Conservation (phyloP, 2,113 vertebrate genomes). For the Brachyhypopomus occidentalis region DNA sequence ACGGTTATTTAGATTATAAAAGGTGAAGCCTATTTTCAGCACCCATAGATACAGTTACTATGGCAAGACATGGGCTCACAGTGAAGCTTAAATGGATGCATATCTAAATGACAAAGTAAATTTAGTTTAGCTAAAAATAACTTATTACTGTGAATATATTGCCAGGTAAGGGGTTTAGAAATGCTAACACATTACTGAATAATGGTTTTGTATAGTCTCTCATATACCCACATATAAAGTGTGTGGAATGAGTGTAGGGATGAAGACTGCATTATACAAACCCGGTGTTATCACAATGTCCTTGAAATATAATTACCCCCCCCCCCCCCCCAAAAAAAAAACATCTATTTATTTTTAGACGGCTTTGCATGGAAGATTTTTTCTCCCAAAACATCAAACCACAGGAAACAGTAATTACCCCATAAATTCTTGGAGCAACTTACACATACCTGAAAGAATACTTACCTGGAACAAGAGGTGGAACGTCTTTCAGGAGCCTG, state of each 20-base stretch:
- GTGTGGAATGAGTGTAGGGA: no score
- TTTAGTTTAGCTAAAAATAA: not conserved
- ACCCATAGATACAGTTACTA: slow-evolving; percentile 2
- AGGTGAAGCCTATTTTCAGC: slow-evolving; percentile 17
- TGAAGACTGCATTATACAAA: no score
- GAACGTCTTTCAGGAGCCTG: no score
- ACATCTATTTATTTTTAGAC: slow-evolving; percentile 31
- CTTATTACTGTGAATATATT: slow-evolving; percentile 6
- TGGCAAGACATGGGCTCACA: not conserved
- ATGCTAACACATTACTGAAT: not conserved
- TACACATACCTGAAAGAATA: no score
- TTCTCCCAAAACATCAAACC: slow-evolving; percentile 34
- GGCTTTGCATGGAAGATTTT: slow-evolving; percentile 15
- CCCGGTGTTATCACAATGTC: no score
- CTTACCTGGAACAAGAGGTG: no score
- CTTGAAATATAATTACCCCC: slow-evolving; percentile 33
- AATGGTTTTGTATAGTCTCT: not conserved
- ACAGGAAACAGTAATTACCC: slow-evolving; percentile 36
- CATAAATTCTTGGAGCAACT: slow-evolving; percentile 23
- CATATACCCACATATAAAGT: not conserved
- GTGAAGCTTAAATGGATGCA: not conserved
- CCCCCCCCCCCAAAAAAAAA: no score
- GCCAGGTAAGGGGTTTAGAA: not conserved
- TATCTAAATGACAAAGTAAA: not conserved
- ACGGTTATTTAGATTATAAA: slow-evolving; percentile 27